Evolutionary conservation across 2,113 vertebrate species (phyloP).

Genomic region (Macquaria ambigua): DNA sequence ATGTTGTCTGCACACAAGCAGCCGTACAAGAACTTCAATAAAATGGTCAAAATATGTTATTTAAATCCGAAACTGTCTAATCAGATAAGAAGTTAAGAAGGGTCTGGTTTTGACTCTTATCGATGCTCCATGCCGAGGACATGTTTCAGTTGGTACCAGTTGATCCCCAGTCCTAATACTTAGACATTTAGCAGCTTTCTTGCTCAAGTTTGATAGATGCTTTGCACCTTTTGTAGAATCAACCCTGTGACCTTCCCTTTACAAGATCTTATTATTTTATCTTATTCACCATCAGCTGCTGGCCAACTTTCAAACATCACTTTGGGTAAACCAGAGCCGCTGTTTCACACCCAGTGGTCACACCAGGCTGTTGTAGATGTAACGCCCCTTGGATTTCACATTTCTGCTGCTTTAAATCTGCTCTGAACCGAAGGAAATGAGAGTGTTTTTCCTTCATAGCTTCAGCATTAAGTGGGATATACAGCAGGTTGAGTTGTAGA

Average conservation of each 20-base stretch:
- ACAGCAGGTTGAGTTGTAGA: not conserved
- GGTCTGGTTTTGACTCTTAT: not conserved
- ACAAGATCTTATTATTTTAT: not conserved
- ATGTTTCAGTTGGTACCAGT: not conserved
- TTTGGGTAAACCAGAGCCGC: not conserved
- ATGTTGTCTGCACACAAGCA: not conserved
- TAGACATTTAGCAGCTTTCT: not conserved
- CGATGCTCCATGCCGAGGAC: not conserved
- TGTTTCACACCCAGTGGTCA: constrained; percentile 52
- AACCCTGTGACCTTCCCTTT: no score
- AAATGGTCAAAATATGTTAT: not conserved
- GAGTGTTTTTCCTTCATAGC: not conserved
- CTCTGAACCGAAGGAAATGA: not conserved
- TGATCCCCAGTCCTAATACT: not conserved
- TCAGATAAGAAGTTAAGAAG: not conserved
- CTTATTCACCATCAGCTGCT: not conserved
- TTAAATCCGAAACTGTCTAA: not conserved
- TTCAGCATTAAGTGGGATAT: not conserved
- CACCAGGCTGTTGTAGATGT: not conserved
- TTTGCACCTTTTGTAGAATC: not conserved
- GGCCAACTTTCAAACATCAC: not conserved
- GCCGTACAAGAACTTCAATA: not conserved
- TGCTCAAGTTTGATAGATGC: not conserved
- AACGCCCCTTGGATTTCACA: constrained; percentile 40
- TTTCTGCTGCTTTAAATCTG: constrained; percentile 24